phyloP scores from a whole-genome alignment of 2,888 invertebrate species.

The Drosophila flavopinicola region DNA sequence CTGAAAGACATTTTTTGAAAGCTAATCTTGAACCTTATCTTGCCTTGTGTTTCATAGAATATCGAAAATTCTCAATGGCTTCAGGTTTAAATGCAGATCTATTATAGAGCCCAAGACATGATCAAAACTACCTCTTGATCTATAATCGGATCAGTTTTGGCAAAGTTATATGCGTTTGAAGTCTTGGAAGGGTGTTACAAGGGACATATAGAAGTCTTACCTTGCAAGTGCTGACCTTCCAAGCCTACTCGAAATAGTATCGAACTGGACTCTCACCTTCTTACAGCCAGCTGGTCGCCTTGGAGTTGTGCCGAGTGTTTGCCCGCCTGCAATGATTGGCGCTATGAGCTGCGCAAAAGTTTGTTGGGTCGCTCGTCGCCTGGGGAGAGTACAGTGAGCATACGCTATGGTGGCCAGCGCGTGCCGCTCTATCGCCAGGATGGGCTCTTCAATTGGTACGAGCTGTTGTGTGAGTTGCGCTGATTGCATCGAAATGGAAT shows the following conservation, averaged over 20 bases:
- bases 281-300: conserved; percentile 40
- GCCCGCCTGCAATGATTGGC: conserved; percentile 68
- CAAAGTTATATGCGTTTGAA: too few species aligned
- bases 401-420: conserved; percentile 56
- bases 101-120: too few species aligned
- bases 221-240: too few species aligned
- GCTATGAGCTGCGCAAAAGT: conserved; percentile 62
- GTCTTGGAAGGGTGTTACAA: too few species aligned
- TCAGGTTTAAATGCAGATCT: too few species aligned
- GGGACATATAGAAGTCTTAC: too few species aligned
- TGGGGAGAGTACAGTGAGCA: conserved; percentile 37
- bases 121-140: too few species aligned
- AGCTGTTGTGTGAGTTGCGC: conserved; percentile 73
- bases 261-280: not conserved
- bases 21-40: too few species aligned
- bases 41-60: too few species aligned
- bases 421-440: conserved; percentile 63
- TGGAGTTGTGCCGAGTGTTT: conserved; percentile 64
- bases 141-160: too few species aligned
- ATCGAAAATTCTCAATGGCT: too few species aligned
- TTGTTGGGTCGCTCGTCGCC: conserved; percentile 25
- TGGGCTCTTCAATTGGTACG: conserved; percentile 74
- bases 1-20: not conserved
- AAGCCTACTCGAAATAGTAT: too few species aligned
- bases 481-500: not conserved